Base-by-base conservation (phyloP, 1,140 invertebrate species). In the Drosophila funebris region DNA sequence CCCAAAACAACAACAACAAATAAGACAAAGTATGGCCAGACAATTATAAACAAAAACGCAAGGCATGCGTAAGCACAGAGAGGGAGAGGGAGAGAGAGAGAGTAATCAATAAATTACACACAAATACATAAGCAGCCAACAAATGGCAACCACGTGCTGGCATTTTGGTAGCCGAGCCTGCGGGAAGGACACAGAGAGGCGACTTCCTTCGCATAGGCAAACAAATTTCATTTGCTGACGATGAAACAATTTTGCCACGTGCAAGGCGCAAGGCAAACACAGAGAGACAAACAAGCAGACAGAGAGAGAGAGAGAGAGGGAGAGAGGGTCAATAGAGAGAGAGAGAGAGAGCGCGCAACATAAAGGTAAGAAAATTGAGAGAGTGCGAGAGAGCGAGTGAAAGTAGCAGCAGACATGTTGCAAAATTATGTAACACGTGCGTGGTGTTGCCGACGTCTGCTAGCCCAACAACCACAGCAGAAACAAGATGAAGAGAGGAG, bases 181-280 rank as follows among this genome's bases (percentile, higher is more conserved):
- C 52, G 60, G 48, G 60, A 39, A 46, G 50, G 52, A 64, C 56
- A 18, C 4, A 11, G 14, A 22, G 29, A 33, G 29, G 13, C 18
- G 33, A 50, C 31, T 46, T 41, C 27, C 31, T 46, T 41, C 27
- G 71, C 57, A 68, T 56, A 61, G 69, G 69, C 81, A 88, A 87
- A 88, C 78, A 87, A 87, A 87, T 83, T 87, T 76, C 78, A 87
- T 87, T 87, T 88, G 76, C 83, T 76, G 71, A 69, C 84, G 61
- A 75, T 76, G 82, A 89, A 88, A 87, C 72, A 87, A 83, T 87
- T 88, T 78, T 70, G 83, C 79, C 83, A 87, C 83, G 83, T 87
- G 83, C 74, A 87, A 85, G 53, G 61, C 50, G 27, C 39, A 22
- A 7, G 9, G n/a, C 52, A 66, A 58, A 50, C 43, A 54, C 16